Evolutionary conservation across 2,797 vertebrate species (phyloP), one percentile per base, ranked within the genome.

Genomic region (Spinibarbus caldwelli): DNA sequence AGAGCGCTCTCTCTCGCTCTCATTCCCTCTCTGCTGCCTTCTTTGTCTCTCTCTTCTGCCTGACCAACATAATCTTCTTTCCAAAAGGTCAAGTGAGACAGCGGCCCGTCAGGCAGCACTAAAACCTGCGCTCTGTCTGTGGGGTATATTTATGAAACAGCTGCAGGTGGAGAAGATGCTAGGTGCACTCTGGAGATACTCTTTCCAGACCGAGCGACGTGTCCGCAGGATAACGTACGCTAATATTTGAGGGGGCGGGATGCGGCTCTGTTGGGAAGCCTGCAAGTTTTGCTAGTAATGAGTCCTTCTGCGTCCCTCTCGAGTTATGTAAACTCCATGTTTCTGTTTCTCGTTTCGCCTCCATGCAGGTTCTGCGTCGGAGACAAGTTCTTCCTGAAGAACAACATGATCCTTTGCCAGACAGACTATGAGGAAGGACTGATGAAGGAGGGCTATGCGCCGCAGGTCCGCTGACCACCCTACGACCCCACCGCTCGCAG

Each of bases 361-460:
- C 72, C 87, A 90, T 91, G 70, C 94, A 98, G 97, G 95, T 98
- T 98, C 94, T 98, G 97, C 87, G 97, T 98, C 64, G 97, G 97
- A 92, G 97, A 98, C 93, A 98, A 98, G 93, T 98, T 98, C 92
- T 98, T 98, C 93, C 94, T 98, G 90, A 98, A 98, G 95, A 98
- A 98, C 95, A 98, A 98, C 94, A 97, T 98, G 97, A 98, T 98
- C 90, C 94, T 98, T 86, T 98, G 97, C 94, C 97, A 98, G 96
- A 97, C 96, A 0, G 97, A 98, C 95, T 98, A 98, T 76, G 97
- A 98, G 88, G 97, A 98, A 90, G 97, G 97, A 78, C 96, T 99
- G 92, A 96, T 97, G 96, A 97, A 97, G 93, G 96, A 97, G 93
- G 96, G 98, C 78, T 99, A 98, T 0, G 96, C 96, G 52, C 95